Evolutionary conservation across 2,888 invertebrate genomes (phyloP).

Genomic region (Synergus umbraculus): DNA sequence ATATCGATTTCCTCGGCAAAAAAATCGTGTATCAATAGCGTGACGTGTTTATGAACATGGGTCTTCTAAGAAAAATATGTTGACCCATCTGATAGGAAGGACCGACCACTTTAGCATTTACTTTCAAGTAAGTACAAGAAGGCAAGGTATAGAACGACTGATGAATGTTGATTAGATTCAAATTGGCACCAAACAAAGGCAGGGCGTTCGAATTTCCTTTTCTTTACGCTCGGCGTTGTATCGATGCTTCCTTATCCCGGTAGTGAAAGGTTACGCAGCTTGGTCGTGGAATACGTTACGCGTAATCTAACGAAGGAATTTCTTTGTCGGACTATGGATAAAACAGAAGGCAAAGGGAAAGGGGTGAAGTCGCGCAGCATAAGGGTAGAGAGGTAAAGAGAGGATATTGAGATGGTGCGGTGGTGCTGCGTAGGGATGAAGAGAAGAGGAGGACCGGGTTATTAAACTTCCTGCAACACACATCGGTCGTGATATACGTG

Average conservation of each 20-base stretch:
- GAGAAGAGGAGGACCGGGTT: constrained; percentile 60
- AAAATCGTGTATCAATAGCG: too few relatives aligned
- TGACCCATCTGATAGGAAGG: too few relatives aligned
- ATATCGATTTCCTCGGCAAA: too few relatives aligned
- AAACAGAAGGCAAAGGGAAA: constrained; percentile 47
- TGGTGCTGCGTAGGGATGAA: constrained; percentile 33
- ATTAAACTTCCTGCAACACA: constrained; percentile 64
- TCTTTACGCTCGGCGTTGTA: constrained; percentile 50
- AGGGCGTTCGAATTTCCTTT: too few relatives aligned
- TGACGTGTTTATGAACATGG: too few relatives aligned
- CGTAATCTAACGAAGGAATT: constrained; percentile 70
- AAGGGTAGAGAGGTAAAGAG: constrained; percentile 44
- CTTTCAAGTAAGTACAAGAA: too few relatives aligned
- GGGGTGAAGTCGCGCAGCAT: constrained; percentile 28
- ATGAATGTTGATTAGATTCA: too few relatives aligned
- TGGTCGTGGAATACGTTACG: constrained; percentile 60
- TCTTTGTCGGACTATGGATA: constrained; percentile 67
- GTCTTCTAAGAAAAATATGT: too few relatives aligned
- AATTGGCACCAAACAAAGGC: too few relatives aligned
- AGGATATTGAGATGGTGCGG: constrained; percentile 43
- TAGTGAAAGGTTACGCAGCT: constrained; percentile 61
- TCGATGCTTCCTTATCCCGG: constrained; percentile 55
- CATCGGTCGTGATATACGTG: constrained; percentile 54
- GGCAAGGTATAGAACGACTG: too few relatives aligned
- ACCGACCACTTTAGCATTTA: too few relatives aligned